Evolutionary conservation across 2,888 invertebrate species (phyloP).

Genomic region (Chirona hameri): DNA sequence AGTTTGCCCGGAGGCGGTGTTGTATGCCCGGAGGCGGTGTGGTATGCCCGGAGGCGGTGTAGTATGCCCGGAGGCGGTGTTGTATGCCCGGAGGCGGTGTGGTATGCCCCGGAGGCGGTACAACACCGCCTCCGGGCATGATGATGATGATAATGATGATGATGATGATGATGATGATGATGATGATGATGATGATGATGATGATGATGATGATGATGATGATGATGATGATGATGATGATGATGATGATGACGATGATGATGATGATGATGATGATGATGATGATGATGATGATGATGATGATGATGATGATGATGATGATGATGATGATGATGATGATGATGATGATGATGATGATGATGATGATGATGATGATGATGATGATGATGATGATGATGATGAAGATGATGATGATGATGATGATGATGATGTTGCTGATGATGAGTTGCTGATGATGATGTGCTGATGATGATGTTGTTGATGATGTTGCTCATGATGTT

Average conservation of each 20-base stretch:
- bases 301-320: background rate
- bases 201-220: slow-evolving; percentile 25
- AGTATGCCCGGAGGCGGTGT: no score
- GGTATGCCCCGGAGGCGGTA: no score
- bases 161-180: slow-evolving; percentile 9
- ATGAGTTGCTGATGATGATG: no score
- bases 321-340: background rate
- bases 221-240: slow-evolving; percentile 26
- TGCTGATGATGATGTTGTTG: no score
- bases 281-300: background rate
- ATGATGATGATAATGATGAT: slow-evolving; percentile 4
- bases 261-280: background rate
- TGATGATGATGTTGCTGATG: no score
- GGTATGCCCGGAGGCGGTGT: no score
- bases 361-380: background rate
- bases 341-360: background rate
- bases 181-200: slow-evolving; percentile 9
- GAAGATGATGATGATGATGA: background rate
- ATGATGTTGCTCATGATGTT: no score
- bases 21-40: no score
- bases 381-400: background rate
- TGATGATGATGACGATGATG: slow-evolving; percentile 23
- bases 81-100: no score
- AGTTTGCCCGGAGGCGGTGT: no score
- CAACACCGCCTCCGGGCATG: slow-evolving; percentile 4